These are phyloP conservation scores for Bujurquina vittata DNA, from an alignment of 2,113 vertebrate species.

Conservation along the genomic window DNA sequence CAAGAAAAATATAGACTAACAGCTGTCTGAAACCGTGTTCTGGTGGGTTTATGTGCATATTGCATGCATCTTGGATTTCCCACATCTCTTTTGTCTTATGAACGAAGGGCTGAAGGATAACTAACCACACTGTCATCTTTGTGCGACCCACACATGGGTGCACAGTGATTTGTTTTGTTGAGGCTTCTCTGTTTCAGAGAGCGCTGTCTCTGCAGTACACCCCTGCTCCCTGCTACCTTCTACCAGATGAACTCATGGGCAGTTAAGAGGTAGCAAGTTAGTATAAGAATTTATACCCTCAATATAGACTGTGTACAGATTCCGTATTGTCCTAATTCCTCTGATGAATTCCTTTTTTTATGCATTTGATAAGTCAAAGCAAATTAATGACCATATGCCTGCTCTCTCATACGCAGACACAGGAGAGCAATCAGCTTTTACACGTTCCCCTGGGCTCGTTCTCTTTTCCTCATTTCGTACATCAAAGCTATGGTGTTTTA, in stretches of 20 bases:
- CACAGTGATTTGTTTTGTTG: neutral
- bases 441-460: slow-evolving; percentile 2
- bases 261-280: neutral
- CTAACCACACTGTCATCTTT: neutral
- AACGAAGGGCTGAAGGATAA: neutral
- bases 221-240: neutral
- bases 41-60: neutral
- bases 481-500: slow-evolving; percentile 54
- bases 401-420: slow-evolving; percentile 3
- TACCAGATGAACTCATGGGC: neutral
- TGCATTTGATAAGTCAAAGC: neutral
- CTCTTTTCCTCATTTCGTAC: slow-evolving; percentile 36
- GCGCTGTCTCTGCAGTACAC: neutral
- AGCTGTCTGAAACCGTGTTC: neutral
- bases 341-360: neutral
- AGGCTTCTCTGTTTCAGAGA: neutral
- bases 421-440: slow-evolving; percentile 36
- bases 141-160: neutral
- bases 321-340: neutral
- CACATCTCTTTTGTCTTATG: neutral
- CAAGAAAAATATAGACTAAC: neutral
- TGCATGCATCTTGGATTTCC: neutral
- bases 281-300: neutral
- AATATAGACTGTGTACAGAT: neutral
- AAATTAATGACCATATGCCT: slow-evolving; percentile 16